These are phyloP conservation scores for Platyrinchus mystaceus DNA, from an alignment of 2,797 vertebrate species.

Conservation along the genomic window DNA sequence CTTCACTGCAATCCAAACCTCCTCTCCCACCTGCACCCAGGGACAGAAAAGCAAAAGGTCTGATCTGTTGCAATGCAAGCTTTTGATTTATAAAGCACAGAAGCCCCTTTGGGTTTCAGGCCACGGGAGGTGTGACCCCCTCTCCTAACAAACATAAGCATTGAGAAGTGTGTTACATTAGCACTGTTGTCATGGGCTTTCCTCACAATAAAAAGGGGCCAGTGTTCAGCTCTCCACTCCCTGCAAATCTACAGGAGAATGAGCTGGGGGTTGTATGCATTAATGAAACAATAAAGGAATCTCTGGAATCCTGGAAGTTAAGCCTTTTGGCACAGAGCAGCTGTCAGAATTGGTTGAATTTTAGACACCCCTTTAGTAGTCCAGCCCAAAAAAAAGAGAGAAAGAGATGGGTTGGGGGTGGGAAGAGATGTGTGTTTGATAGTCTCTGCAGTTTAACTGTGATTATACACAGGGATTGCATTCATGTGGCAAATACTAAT, in stretches of 20 bases:
- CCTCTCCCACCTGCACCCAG: conserved; percentile 83
- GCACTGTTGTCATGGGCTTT: background rate
- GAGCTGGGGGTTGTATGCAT: conserved; percentile 13
- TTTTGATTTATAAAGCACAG: background rate
- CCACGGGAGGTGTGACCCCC: background rate
- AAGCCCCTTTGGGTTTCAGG: background rate
- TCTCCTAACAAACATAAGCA: background rate
- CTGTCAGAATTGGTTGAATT: conserved; percentile 57
- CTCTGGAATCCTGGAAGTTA: conserved; percentile 58
- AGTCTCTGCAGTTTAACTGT: background rate
- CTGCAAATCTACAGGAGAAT: background rate
- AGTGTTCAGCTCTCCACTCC: background rate
- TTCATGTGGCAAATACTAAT: background rate
- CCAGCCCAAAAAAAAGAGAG: background rate
- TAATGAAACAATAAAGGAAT: conserved; percentile 62
- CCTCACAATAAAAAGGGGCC: background rate
- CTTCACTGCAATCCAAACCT: conserved; percentile 83
- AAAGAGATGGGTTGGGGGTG: background rate
- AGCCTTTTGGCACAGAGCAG: conserved; percentile 58
- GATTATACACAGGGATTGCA: background rate
- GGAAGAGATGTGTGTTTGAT: background rate
- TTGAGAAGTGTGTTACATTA: background rate
- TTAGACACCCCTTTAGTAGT: conserved; percentile 13
- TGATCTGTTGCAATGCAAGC: background rate
- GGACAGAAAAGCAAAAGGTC: background rate